Conservation (phyloP, 2,888 invertebrate genomes). For the Exocentrus adspersus region DNA sequence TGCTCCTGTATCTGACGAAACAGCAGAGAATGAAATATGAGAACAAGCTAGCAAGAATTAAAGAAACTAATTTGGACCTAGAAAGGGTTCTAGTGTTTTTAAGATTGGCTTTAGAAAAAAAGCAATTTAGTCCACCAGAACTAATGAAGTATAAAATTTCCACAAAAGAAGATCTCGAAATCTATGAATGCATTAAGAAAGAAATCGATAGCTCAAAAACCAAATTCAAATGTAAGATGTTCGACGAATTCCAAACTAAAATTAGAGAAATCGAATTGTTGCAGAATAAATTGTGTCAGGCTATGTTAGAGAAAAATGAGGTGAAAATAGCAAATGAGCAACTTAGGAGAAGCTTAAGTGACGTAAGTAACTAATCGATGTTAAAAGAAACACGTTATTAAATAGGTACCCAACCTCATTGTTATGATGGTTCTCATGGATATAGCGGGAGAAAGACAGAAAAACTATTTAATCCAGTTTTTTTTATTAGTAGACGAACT, state of each 20-base stretch:
- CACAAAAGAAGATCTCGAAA: conserved; percentile 11
- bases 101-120: conserved; percentile 32
- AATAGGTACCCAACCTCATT: no score
- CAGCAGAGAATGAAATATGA: conserved; percentile 47
- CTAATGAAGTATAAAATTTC: conserved; percentile 26
- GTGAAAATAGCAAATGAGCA: conserved; percentile 30
- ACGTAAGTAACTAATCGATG: no score
- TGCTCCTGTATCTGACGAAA: conserved; percentile 45
- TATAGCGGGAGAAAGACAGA: no score
- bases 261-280: conserved; percentile 37
- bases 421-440: no score
- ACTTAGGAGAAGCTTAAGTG: conserved; percentile 25
- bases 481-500: no score
- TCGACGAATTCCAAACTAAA: conserved; percentile 31
- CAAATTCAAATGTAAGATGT: conserved; percentile 6
- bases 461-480: no score
- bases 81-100: conserved; percentile 36
- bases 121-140: conserved; percentile 29
- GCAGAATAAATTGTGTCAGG: conserved; percentile 35
- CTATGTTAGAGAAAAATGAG: conserved; percentile 40
- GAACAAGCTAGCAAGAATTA: conserved; percentile 38
- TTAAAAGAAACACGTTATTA: no score
- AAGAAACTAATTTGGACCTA: conserved; percentile 28
- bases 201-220: conserved; percentile 23
- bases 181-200: conserved; percentile 27